Base-by-base conservation (phyloP, 1,140 invertebrate species). In the Drosophila pseudoananassae region DNA sequence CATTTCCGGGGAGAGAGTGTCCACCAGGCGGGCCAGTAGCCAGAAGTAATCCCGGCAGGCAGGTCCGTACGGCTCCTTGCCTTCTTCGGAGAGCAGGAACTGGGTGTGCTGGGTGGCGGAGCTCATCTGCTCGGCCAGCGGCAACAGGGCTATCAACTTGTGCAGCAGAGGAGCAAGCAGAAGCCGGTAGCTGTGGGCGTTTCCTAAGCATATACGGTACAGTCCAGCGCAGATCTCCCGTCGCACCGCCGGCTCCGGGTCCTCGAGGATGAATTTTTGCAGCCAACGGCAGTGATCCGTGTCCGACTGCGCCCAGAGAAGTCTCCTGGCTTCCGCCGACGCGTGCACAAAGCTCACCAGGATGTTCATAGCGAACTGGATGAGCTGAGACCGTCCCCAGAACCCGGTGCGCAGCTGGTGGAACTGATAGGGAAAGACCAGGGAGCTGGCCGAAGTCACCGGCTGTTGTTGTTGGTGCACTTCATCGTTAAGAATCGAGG, bases 11-110 rank as follows among this genome's bases (percentile, higher is more conserved):
- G 96, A 96, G 5, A 98, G 90, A 6, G 95, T 96, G 79, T 98
- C 97, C 4, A 98, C 95, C 6, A 98, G 93, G 14, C 97, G 94
- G 78, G 97, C 97, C 1, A 98, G 93, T 0, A 98, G 92, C 97
- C 97, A 98, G 90, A 98, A 98, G 92, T 98, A 99, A 91, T 99
- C 98, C 17, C 97, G 92, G 92, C 97, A 98, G 4, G 97, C 97
- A 4, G 97, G 97, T 1, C 97, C 97, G 91, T 97, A 98, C 0
- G 97, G 96, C 83, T 98, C 97, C 87, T 98, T 98, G 2, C 96
- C 96, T 84, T 97, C 96, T 82, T 98, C 96, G 0, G 94, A 91
- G 0, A 93, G 92, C 38, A 94, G 92, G 66, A 94, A 94, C 27
- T 94, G 68, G 20, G 94, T 93, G 51, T 87, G 84, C 43, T 91